A percentile compares a stretch with the other conserved stretches of the same genome.
Conservation (phyloP, 2,113 vertebrate genomes). For the Gobius niger region DNA sequence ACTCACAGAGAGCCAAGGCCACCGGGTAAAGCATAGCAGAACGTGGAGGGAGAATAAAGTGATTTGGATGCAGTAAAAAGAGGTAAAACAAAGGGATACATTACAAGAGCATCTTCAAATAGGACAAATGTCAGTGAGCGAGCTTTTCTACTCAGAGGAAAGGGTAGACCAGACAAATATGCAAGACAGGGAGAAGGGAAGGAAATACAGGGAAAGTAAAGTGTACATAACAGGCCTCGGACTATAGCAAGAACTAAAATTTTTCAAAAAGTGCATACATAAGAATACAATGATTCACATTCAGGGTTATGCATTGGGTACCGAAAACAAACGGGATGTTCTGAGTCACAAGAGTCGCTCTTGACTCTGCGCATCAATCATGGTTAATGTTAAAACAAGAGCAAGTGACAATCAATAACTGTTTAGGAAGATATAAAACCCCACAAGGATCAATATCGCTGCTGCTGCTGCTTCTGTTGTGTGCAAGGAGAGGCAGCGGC, state of each 20-base stretch:
- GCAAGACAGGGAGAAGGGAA: not conserved
- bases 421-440: conserved; percentile 33
- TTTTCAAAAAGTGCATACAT: not conserved
- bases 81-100: conserved; percentile 62
- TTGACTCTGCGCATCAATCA: conserved; percentile 23
- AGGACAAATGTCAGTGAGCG: conserved; percentile 34
- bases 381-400: conserved; percentile 34
- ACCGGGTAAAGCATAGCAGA: conserved; percentile 62
- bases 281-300: not conserved
- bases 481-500: conserved; percentile 11
- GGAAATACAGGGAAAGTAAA: conserved; percentile 35
- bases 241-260: not conserved
- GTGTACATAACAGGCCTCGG: conserved; percentile 63
- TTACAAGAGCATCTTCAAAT: conserved; percentile 48
- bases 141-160: conserved; percentile 34
- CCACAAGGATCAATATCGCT: conserved; percentile 29
- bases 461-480: not conserved
- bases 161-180: conserved; percentile 5
- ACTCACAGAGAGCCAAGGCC: conserved; percentile 71
- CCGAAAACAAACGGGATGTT: not conserved
- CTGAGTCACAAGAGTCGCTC: conserved; percentile 2
- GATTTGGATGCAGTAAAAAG: conserved; percentile 63
- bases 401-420: conserved; percentile 30
- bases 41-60: conserved; percentile 61
- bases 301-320: not conserved